Evolutionary conservation across 2,888 invertebrate species (phyloP).

Genomic region (Epinotia brunnichana): DNA sequence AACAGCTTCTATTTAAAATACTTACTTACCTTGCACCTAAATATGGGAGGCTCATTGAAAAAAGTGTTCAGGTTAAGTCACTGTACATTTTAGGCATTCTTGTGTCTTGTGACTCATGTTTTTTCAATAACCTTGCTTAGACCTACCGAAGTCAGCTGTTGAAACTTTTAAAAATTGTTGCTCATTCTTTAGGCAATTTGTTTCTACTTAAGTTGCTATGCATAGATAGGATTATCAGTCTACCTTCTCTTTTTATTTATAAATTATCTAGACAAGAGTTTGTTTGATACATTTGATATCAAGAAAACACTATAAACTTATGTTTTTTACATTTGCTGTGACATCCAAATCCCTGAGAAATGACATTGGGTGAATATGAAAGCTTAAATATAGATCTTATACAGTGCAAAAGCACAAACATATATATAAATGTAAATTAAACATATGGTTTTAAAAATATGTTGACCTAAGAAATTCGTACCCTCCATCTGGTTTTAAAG

Average conservation of each 20-base stretch:
- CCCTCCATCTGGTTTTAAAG: not conserved
- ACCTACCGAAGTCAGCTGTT: slow-evolving; percentile 14
- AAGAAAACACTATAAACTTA: not conserved
- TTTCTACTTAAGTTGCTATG: not conserved
- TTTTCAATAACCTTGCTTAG: slow-evolving; percentile 23
- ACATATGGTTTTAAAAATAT: not conserved
- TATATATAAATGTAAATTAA: not conserved
- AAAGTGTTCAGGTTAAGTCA: slow-evolving; percentile 21
- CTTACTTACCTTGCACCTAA: slow-evolving; percentile 36
- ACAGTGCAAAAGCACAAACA: not conserved
- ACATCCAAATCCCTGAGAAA: not conserved
- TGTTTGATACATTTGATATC: not conserved
- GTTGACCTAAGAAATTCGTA: no score
- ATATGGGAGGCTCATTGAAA: slow-evolving; percentile 27
- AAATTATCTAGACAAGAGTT: not conserved
- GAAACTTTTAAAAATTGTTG: slow-evolving; percentile 15
- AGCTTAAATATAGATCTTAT: no score
- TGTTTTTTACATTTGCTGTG: not conserved
- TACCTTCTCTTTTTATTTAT: slow-evolving; percentile 4
- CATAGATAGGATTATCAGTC: not conserved
- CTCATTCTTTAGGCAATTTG: not conserved
- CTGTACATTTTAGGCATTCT: slow-evolving; percentile 36
- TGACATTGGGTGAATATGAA: not conserved
- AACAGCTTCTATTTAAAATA: slow-evolving; percentile 25
- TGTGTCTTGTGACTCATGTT: slow-evolving; percentile 27